Evolutionary conservation across 2,113 vertebrate genomes (phyloP).

Genomic region (Salvelinus alpinus): DNA sequence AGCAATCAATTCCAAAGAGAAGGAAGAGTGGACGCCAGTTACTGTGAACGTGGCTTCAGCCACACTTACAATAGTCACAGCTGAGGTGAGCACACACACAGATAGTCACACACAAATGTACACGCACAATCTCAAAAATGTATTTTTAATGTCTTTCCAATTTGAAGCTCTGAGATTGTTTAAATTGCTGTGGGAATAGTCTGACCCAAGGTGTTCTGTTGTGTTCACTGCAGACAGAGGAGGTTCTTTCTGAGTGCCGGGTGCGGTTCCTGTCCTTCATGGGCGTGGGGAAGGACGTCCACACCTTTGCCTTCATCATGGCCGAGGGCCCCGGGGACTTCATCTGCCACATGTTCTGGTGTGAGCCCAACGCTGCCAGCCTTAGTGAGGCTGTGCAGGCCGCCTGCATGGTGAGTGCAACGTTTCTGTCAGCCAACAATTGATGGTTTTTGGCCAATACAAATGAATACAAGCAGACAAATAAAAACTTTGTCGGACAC

Average conservation of each 20-base stretch:
- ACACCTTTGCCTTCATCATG: conserved; percentile 86
- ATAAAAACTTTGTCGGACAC: too few species aligned
- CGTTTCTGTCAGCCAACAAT: too few species aligned
- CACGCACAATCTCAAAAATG: background rate
- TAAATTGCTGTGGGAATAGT: background rate
- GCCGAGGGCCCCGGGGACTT: conserved; percentile 78
- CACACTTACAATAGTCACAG: conserved; percentile 77
- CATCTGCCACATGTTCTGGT: conserved; percentile 87
- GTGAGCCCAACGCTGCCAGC: conserved; percentile 82
- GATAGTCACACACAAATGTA: background rate
- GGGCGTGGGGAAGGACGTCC: conserved; percentile 81
- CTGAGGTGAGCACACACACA: conserved; percentile 67
- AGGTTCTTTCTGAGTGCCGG: conserved; percentile 79
- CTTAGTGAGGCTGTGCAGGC: conserved; percentile 85
- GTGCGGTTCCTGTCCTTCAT: conserved; percentile 87
- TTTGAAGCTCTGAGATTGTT: background rate
- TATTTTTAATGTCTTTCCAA: background rate
- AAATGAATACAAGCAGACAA: too few species aligned
- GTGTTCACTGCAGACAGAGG: conserved; percentile 65
- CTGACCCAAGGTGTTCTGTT: background rate
- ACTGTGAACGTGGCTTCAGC: conserved; percentile 82
- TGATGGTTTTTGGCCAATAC: too few species aligned
- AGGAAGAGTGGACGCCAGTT: conserved; percentile 75
- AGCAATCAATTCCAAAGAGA: conserved; percentile 61
- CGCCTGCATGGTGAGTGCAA: conserved; percentile 81